Base-by-base conservation (phyloP, 2,888 invertebrate species). In the Chrysolina americana region DNA sequence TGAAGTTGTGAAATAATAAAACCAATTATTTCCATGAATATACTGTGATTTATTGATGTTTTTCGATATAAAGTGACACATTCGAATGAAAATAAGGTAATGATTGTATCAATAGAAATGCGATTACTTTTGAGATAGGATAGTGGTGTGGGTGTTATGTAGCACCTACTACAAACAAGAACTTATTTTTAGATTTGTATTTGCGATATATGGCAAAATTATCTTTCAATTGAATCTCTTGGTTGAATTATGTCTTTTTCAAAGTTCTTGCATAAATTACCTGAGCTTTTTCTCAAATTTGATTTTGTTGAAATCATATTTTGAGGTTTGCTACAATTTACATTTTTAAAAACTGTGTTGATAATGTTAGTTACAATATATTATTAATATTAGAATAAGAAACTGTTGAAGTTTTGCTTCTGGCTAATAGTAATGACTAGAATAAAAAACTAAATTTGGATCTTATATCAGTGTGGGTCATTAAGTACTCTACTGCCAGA, bases 111-210 rank as follows among this genome's bases (percentile, higher is more conserved):
- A 56, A 48, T 64, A 65, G 62, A 21, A 13, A 23, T 53, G 13
- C 21, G 53, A 21, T 77, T 71, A 65, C 56, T 68, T 68, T 21
- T 65, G 19, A 19, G 41, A 65, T 70, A 50, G 65, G 47, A 62
- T 65, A 73, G 78, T 80, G 82, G 78, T 80, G 82, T 82, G 81
- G 83, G 83, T 83, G 83, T 83, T 78, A 76, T 73, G 73, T 56
- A 68, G 65, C 69, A 59, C 59, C 71, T 70, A 74, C 75, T 79
- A 75, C 72, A 76, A 50, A 79, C 74, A 78, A 79, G 74, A 76
- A 74, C 80, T 81, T 82, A 82, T 82, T 81, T 82, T 81, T 83
- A 82, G 82, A 53, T 72, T 74, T 70, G 23, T 78, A 81, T 81
- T 80, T 81, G 79, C 73, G 48, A 73, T 74, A 78, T 75, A 78